phyloP scores from a whole-genome alignment of 2,113 vertebrate species.

The Grus americana region DNA sequence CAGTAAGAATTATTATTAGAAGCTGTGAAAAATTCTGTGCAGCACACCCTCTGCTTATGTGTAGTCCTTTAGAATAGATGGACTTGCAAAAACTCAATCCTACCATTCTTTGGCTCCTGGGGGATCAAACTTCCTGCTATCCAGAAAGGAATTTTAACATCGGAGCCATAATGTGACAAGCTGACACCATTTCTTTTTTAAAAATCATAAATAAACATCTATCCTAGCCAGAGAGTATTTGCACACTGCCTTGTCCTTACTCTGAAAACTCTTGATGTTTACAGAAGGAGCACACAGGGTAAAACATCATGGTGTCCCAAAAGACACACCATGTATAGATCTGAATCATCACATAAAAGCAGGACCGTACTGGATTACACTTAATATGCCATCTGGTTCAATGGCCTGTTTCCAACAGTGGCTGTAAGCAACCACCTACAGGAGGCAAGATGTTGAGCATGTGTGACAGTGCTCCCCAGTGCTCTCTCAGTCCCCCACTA shows the following conservation, averaged over 20 bases:
- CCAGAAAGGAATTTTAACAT: background rate
- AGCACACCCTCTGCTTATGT: background rate
- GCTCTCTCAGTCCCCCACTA: background rate
- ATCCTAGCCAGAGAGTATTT: background rate
- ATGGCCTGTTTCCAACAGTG: background rate
- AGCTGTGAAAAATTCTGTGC: background rate
- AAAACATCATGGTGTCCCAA: background rate
- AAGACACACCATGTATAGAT: background rate
- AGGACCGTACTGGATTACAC: background rate
- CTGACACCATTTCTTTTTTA: background rate
- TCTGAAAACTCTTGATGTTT: background rate
- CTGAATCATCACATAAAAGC: background rate
- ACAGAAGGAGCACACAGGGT: background rate
- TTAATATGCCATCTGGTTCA: background rate
- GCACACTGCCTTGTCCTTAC: background rate
- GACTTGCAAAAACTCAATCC: background rate
- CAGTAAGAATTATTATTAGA: background rate
- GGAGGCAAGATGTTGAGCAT: background rate
- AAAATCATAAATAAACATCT: background rate
- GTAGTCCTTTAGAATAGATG: background rate
- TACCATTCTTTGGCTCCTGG: background rate
- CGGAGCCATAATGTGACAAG: background rate
- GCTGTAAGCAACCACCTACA: background rate
- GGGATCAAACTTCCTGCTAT: background rate
- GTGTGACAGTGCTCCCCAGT: background rate